Evolutionary conservation across 2,797 vertebrate genomes (phyloP).

Genomic region (Enteromius afrohamiltoni): DNA sequence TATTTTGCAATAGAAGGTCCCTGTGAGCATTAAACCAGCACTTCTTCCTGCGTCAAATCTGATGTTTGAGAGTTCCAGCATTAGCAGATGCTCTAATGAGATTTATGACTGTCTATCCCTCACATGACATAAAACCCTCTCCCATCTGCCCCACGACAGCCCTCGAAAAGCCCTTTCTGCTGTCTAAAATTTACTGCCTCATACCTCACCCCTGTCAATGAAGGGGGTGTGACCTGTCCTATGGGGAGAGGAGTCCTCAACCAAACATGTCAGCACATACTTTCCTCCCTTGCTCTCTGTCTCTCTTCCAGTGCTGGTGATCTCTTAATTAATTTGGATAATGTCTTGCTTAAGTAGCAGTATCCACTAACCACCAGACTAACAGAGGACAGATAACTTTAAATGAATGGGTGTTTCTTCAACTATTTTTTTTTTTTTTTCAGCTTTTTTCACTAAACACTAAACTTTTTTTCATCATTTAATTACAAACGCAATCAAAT

Average conservation of each 20-base stretch:
- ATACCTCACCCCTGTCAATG: slow-evolving; percentile 30
- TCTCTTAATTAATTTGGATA: not conserved
- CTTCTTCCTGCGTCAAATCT: slow-evolving; percentile 41
- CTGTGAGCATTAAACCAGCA: slow-evolving; percentile 16
- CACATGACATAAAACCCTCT: slow-evolving; percentile 64
- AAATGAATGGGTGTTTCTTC: not conserved
- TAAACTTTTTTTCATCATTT: not conserved
- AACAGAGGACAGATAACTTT: not conserved
- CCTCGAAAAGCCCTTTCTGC: slow-evolving; percentile 8
- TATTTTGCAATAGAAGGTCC: slow-evolving; percentile 6
- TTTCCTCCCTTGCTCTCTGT: not conserved
- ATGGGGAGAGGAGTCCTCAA: not conserved
- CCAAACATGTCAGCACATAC: slow-evolving; percentile 25
- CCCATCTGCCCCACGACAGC: slow-evolving; percentile 67
- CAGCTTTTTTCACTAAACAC: not conserved
- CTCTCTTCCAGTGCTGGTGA: not conserved
- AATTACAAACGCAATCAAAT: not conserved
- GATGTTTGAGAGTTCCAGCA: slow-evolving; percentile 49
- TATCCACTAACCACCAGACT: not conserved
- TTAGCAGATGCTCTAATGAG: slow-evolving; percentile 68
- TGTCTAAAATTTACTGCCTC: not conserved
- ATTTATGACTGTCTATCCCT: slow-evolving; percentile 63
- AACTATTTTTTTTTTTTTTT: no score
- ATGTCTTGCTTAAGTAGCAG: not conserved
- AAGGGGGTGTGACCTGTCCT: slow-evolving; percentile 9